Percentiles rank a stretch among this genome's conserved stretches.
phyloP scores from a whole-genome alignment of 2,888 invertebrate genomes.

The Eustalomyia histrio region DNA sequence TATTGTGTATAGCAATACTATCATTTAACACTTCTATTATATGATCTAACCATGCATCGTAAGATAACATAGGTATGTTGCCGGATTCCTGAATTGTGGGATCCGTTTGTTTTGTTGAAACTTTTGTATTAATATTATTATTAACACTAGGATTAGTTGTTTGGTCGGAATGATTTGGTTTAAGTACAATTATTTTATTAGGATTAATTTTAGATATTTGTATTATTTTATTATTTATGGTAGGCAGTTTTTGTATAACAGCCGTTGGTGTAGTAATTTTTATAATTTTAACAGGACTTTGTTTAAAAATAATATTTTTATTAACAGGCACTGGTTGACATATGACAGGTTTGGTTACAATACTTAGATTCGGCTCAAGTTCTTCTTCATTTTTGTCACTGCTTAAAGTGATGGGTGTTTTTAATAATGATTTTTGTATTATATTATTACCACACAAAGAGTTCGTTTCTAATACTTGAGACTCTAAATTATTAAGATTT shows the following conservation, averaged over 20 bases:
- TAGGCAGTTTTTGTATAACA: slow-evolving; percentile 31
- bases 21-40: slow-evolving; percentile 89
- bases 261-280: slow-evolving; percentile 29
- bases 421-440: slow-evolving; percentile 42
- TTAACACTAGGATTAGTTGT: background rate
- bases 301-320: slow-evolving; percentile 52
- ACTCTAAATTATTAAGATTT: slow-evolving; percentile 53
- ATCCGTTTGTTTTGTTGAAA: background rate
- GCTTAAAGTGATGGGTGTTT: background rate
- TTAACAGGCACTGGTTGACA: slow-evolving; percentile 2
- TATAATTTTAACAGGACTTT: slow-evolving; percentile 51
- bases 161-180: slow-evolving; percentile 26
- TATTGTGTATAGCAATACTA: slow-evolving; percentile 85
- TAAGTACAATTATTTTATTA: slow-evolving; percentile 37
- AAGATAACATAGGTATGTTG: slow-evolving; percentile 77
- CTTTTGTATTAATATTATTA: slow-evolving; percentile 7
- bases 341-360: background rate
- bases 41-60: slow-evolving; percentile 86
- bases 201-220: slow-evolving; percentile 41
- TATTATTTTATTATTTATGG: slow-evolving; percentile 35
- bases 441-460: background rate
- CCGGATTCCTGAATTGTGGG: background rate
- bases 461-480: slow-evolving; percentile 24
- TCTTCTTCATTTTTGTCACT: background rate
- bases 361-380: background rate